Percentiles rank a stretch among this genome's conserved stretches.
These are phyloP conservation scores for Cebus imitator DNA, from an alignment of 2,113 vertebrate genomes.

Conservation along the genomic window DNA sequence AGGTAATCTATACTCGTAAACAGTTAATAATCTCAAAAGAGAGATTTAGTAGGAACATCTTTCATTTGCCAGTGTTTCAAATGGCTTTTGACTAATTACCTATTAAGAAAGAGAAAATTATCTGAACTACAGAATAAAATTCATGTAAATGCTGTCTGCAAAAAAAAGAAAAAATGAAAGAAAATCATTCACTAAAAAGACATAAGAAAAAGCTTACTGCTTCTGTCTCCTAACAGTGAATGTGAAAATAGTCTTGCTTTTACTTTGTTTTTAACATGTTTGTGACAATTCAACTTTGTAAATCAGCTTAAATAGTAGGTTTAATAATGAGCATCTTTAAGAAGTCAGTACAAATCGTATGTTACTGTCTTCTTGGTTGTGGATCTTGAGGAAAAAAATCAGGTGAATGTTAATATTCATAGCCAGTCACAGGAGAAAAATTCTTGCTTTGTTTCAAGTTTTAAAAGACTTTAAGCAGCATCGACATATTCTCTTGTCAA, in stretches of 20 bases:
- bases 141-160: background rate
- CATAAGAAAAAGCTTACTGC: background rate
- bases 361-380: background rate
- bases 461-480: background rate
- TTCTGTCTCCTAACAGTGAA: background rate
- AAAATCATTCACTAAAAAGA: background rate
- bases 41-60: background rate
- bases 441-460: background rate
- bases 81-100: background rate
- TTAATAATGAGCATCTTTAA: background rate
- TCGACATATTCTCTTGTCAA: background rate
- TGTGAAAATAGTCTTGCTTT: background rate
- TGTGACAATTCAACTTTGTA: background rate
- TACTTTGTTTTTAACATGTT: background rate
- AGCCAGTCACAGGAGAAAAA: background rate
- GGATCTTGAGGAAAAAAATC: slow-evolving; percentile 18
- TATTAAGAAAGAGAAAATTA: background rate
- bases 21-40: background rate
- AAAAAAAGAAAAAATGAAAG: background rate
- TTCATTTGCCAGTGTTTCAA: background rate
- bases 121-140: background rate
- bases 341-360: background rate
- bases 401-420: background rate
- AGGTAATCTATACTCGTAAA: background rate
- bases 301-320: background rate